Percentiles rank a stretch among this genome's conserved stretches.
Conservation (phyloP, 2,113 vertebrate genomes). For the Motacilla tschutschensis region DNA sequence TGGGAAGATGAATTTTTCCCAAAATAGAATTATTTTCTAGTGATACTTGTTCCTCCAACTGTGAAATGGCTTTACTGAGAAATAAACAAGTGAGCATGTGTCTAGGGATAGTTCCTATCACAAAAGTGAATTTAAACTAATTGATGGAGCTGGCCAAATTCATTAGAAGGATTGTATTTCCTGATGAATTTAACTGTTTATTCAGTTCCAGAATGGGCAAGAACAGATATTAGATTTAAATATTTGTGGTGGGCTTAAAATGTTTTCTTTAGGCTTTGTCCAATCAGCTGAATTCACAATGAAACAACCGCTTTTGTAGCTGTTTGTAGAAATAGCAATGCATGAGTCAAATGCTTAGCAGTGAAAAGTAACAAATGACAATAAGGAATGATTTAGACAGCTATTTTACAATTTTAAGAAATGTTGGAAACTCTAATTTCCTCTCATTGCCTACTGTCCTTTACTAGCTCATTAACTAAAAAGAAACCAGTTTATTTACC, state of each 20-base stretch:
- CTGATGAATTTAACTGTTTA: conserved; percentile 18
- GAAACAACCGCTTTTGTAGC: neutral
- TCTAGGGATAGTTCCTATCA: neutral
- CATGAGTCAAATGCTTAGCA: neutral
- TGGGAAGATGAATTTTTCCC: conserved; percentile 33
- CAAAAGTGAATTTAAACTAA: conserved; percentile 8
- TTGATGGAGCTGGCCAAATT: conserved; percentile 12
- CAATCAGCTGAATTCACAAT: neutral
- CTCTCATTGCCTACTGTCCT: neutral
- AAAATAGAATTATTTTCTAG: conserved; percentile 18
- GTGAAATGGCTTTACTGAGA: conserved; percentile 36
- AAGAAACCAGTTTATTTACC: neutral
- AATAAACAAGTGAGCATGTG: conserved; percentile 6
- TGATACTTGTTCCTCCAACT: neutral
- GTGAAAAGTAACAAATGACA: neutral
- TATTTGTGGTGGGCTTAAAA: neutral
- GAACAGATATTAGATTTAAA: neutral
- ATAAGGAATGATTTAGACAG: neutral
- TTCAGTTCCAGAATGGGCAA: conserved; percentile 4
- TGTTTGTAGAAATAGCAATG: neutral
- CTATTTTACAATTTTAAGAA: neutral
- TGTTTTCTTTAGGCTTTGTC: neutral
- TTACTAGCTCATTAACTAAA: neutral
- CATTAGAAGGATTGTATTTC: conserved; percentile 17
- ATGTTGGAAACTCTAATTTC: neutral